Base-by-base conservation (phyloP, 2,888 invertebrate species). In the Leptinotarsa tumamoca region DNA sequence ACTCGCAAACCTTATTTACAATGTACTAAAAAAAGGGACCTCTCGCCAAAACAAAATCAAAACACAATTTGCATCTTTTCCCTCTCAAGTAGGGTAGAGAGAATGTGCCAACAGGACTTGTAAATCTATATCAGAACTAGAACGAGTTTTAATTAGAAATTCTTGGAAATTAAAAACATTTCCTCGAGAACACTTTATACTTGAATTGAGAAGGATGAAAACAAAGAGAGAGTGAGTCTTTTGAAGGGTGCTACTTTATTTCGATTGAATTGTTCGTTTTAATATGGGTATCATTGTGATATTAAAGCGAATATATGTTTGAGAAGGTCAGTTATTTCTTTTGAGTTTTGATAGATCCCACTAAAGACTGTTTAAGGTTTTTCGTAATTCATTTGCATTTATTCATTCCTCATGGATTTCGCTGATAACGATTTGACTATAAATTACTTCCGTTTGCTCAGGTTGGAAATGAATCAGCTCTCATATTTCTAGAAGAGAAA, bases 31-130 rank as follows among this genome's bases (percentile, higher is more conserved):
- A 71, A 66, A 63, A 51, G 54, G 23, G 71, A 50, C 72, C 72
- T 51, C 61, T 67, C 49, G 63, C 75, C 73, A 56, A 67, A 78
- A 78, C 73, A 72, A 72, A 80, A 78, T 80, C 77, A 80, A 77
- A 78, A 80, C 43, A 66, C 72, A 73, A 80, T 80, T 80, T 78
- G 66, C 75, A 78, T 80, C 75, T 77, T 79, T 75, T 77, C 21
- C 50, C 21, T 33, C 33, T 23, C 33, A 17, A 52, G 50, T 50
- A 67, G 21, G 70, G 63, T 43, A 7, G 66, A 56, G 54, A 67
- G 54, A 71, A 52, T 43, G 27, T 66, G 63, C 51, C 50, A 52
- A 50, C 66, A n/a, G 67, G 66, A 54, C 18, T 54, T 54, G 52
- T 18, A 50, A 74, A 69, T 67, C 52, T 14, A 66, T 74, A 67